These are phyloP conservation scores for Potamarius usumacintae DNA, from an alignment of 2,113 vertebrate genomes.

Conservation along the genomic window DNA sequence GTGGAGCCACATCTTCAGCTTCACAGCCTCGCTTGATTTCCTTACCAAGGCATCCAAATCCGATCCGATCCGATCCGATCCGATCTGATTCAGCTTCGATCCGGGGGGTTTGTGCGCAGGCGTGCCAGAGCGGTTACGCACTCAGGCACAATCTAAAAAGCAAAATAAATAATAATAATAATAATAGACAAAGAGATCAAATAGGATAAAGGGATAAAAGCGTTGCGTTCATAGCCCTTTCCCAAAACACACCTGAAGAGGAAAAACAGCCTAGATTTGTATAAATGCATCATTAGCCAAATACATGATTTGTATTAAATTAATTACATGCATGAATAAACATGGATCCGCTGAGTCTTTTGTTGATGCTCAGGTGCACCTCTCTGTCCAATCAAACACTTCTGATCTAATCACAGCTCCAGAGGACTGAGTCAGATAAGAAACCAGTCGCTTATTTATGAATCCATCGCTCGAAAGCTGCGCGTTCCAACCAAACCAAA, in stretches of 20 bases:
- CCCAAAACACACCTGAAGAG: no score
- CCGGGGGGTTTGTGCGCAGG: constrained; percentile 2
- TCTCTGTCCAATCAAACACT: neutral
- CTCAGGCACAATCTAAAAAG: constrained; percentile 4
- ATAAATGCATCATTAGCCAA: neutral
- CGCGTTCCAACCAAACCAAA: constrained; percentile 27
- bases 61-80: neutral
- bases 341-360: neutral
- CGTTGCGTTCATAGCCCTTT: neutral
- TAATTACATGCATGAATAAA: neutral
- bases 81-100: neutral
- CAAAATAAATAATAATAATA: neutral
- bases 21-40: constrained; percentile 3
- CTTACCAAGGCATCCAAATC: constrained; percentile 65
- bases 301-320: neutral
- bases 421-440: neutral
- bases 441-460: neutral
- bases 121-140: neutral
- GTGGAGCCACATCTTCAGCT: constrained; percentile 79
- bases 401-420: neutral
- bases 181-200: neutral
- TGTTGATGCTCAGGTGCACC: constrained; percentile 10
- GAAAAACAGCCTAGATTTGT: no score
- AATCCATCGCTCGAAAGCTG: neutral
- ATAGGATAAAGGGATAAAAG: neutral